Percentiles rank a stretch among this genome's conserved stretches.
Evolutionary conservation across 2,113 vertebrate species (phyloP).

Genomic region (Heterochromis multidens): DNA sequence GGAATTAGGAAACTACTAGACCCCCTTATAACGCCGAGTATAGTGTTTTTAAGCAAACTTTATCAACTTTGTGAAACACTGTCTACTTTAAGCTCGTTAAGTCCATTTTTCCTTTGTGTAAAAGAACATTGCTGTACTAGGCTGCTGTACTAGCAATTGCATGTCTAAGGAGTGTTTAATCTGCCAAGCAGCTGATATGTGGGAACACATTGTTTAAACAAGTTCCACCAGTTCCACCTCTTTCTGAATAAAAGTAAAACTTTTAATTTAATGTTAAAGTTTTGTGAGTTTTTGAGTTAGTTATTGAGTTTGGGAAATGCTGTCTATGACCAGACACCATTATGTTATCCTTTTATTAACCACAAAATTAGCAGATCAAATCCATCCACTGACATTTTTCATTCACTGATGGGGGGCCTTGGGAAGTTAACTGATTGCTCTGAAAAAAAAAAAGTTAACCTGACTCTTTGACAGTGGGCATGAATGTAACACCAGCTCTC

Average conservation of each 20-base stretch:
- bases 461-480: neutral
- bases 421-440: neutral
- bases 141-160: neutral
- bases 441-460: neutral
- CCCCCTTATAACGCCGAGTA: neutral
- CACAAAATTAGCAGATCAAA: neutral
- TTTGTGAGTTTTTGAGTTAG: neutral
- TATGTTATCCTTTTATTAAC: neutral
- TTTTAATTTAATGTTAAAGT: neutral
- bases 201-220: neutral
- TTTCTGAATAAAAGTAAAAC: neutral
- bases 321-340: neutral
- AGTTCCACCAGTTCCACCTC: neutral
- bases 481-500: neutral
- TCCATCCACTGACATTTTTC: too few species aligned
- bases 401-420: neutral
- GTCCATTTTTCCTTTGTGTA: neutral
- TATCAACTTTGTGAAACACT: neutral
- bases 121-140: neutral
- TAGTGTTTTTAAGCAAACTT: neutral
- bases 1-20: neutral
- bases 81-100: neutral
- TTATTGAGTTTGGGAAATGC: neutral
- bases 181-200: neutral
- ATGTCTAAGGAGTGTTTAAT: neutral